Base-by-base conservation (phyloP, 1,140 invertebrate genomes). In the Paracyclopina nana region DNA sequence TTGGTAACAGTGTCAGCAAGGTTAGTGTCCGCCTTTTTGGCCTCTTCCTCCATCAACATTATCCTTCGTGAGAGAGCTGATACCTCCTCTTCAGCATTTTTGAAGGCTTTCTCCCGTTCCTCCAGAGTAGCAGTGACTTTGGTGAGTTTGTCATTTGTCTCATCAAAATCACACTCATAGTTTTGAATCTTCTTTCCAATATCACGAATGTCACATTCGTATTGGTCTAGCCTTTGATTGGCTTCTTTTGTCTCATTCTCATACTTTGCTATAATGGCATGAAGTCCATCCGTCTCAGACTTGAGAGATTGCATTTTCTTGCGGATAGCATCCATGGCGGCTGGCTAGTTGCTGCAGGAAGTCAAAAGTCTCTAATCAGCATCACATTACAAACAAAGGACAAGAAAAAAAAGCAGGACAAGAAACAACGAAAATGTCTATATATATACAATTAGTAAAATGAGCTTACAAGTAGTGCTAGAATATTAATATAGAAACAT, bases 11-110 rank as follows among this genome's bases (percentile, higher is more conserved):
- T 45, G 12, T 45, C 43, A 6, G 43, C 43, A 12, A 45, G 24
- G 43, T 45, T 45, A n/a, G 18, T 20, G 14, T 45, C 43, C 5
- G 43, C 18, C 43, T 45, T 45, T 22, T 45, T 45, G 18, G 43
- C 43, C 25, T 45, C 43, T n/a, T 45, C 43, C 43, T 45, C 43
- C 43, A 45, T 45, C 14, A 45, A 24, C 43, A 45, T 45, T n/a
- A 45, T 24, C 24, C 43, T n/a, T 20, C 42, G 18, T 2, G 42
- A 44, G 14, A 44, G 24, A 22, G 42, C 42, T 18, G 14, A n/a
- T n/a, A 44, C 42, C 18, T 44, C 42, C n/a, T 20, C 42, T 12
- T 44, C 42, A 14, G 25, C 16, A n/a, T 44, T 22, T 22, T 44
- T 44, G 42, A 18, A 44, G n/a, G 18, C 18, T 22, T 44, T 44